Conservation (phyloP, 1,140 invertebrate genomes). For the Aphelinus certus region DNA sequence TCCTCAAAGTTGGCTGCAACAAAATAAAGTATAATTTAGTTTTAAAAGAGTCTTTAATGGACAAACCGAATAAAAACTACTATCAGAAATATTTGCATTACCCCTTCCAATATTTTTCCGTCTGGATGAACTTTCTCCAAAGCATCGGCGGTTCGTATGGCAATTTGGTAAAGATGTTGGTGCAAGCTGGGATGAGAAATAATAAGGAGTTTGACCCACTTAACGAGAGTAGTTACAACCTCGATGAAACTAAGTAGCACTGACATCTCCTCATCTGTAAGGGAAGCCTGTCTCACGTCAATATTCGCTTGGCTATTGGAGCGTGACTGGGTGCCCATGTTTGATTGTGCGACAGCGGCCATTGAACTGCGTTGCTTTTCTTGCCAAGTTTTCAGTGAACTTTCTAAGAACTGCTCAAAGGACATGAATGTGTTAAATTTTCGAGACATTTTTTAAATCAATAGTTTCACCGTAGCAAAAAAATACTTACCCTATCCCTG, state of each 20-base stretch:
- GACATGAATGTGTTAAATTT: too few species aligned
- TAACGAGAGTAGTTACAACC: slow-evolving; percentile 80
- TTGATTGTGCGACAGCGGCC: slow-evolving; percentile 60
- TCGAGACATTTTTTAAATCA: too few species aligned
- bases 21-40: neutral
- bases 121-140: slow-evolving; percentile 85
- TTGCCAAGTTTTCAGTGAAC: slow-evolving; percentile 90
- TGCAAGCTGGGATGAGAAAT: slow-evolving; percentile 73
- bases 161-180: slow-evolving; percentile 77
- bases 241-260: slow-evolving; percentile 84
- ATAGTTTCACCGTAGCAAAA: neutral
- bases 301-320: slow-evolving; percentile 51
- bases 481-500: slow-evolving; percentile 77
- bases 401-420: slow-evolving; percentile 79
- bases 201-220: slow-evolving; percentile 81
- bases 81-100: slow-evolving; percentile 49
- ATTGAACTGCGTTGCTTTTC: slow-evolving; percentile 83
- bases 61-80: neutral
- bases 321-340: slow-evolving; percentile 54
- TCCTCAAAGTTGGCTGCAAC: slow-evolving; percentile 66
- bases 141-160: slow-evolving; percentile 75
- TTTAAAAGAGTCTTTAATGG: neutral
- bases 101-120: slow-evolving; percentile 80
- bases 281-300: slow-evolving; percentile 49
- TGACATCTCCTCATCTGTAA: slow-evolving; percentile 77